Percentiles rank a stretch among this genome's conserved stretches.
Evolutionary conservation across 2,888 invertebrate species (phyloP).

Genomic region (Heliconius ethilla): DNA sequence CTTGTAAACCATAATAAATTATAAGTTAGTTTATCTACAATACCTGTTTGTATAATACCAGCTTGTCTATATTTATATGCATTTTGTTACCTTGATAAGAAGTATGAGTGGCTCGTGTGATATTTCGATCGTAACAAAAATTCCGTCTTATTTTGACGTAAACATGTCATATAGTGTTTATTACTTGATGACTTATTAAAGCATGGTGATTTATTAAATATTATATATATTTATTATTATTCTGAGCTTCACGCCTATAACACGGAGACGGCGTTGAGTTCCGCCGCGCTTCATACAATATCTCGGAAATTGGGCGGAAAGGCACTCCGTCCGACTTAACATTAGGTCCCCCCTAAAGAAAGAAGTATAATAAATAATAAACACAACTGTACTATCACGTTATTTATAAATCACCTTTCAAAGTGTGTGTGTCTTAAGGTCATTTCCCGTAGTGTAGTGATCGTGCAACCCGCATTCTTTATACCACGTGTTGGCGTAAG

Average conservation of each 20-base stretch:
- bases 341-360: background rate
- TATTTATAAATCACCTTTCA: constrained; percentile 12
- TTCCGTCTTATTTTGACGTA: background rate
- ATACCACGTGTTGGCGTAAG: constrained; percentile 22
- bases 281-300: too few relatives aligned
- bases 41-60: constrained; percentile 1
- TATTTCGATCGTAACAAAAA: background rate
- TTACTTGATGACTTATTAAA: background rate
- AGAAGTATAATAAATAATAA: background rate
- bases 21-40: background rate
- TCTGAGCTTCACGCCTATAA: too few relatives aligned
- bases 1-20: background rate
- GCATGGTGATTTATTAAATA: too few relatives aligned
- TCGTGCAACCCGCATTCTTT: constrained; percentile 32
- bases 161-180: background rate
- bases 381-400: background rate
- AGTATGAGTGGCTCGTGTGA: constrained; percentile 8
- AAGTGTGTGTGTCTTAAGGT: constrained; percentile 48
- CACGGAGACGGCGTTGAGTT: too few relatives aligned
- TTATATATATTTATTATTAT: too few relatives aligned
- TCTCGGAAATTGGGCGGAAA: too few relatives aligned
- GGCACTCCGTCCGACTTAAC: background rate
- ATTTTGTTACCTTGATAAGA: constrained; percentile 9
- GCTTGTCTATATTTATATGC: constrained; percentile 6
- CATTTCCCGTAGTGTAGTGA: constrained; percentile 50